Evolutionary conservation across 2,113 vertebrate species (phyloP).

Genomic region (Salvelinus sp.): DNA sequence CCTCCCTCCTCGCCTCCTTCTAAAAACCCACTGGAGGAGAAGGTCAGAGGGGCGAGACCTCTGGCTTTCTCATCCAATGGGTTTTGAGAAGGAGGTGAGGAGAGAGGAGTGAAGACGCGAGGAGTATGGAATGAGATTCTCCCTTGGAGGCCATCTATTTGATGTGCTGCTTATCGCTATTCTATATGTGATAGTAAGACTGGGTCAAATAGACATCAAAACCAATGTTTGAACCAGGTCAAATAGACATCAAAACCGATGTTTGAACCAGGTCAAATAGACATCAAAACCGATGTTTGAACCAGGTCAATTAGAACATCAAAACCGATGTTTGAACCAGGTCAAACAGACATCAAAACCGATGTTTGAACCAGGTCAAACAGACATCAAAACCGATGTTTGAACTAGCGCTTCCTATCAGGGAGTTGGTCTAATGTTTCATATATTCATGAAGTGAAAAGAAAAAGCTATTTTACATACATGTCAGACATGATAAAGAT

Average conservation of each 20-base stretch:
- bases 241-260: background rate
- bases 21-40: too few relatives aligned
- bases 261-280: background rate
- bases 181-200: background rate
- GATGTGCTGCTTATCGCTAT: background rate
- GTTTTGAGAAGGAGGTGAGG: too few relatives aligned
- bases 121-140: background rate
- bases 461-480: background rate
- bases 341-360: background rate
- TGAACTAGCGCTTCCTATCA: background rate
- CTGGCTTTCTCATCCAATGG: background rate
- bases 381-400: background rate
- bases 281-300: background rate
- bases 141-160: background rate
- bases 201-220: background rate
- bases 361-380: background rate
- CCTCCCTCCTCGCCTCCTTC: too few relatives aligned
- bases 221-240: background rate
- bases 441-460: background rate
- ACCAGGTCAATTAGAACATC: background rate
- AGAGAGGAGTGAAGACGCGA: too few relatives aligned
- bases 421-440: background rate
- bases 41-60: too few relatives aligned
- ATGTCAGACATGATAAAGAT: background rate
- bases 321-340: background rate